Evolutionary conservation across 2,113 vertebrate genomes (phyloP).

Genomic region (Toxotes chatareus): DNA sequence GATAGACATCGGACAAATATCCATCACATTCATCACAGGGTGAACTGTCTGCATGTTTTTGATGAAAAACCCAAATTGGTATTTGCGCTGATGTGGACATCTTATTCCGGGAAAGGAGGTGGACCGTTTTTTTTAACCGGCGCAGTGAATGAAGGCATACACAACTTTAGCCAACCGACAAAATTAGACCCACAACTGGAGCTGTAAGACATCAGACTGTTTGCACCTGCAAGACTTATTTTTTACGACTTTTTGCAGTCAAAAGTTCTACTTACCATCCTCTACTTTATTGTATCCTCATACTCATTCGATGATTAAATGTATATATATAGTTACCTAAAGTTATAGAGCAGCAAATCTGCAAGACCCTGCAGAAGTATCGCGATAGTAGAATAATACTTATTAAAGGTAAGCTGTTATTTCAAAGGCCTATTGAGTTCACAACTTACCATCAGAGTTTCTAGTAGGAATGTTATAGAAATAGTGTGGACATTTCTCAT

Average conservation of each 20-base stretch:
- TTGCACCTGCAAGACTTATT: constrained; percentile 18
- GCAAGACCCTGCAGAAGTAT: background rate
- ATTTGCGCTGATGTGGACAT: constrained; percentile 42
- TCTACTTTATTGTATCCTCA: background rate
- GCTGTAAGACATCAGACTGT: background rate
- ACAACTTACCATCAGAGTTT: background rate
- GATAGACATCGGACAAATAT: constrained; percentile 31
- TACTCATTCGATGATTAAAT: background rate
- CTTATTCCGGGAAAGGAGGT: constrained; percentile 11
- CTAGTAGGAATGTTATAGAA: too few relatives aligned
- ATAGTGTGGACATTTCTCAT: background rate
- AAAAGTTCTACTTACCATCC: background rate
- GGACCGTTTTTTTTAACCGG: background rate
- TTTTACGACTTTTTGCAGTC: background rate
- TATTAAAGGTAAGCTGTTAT: background rate
- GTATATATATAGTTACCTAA: too few relatives aligned
- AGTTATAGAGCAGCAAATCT: background rate
- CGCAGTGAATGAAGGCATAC: constrained; percentile 44
- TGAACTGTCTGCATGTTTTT: constrained; percentile 57
- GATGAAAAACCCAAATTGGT: constrained; percentile 28
- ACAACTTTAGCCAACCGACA: constrained; percentile 7
- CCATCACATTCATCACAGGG: constrained; percentile 52
- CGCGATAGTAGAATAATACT: too few relatives aligned
- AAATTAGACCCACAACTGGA: background rate
- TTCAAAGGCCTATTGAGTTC: background rate